Percentiles rank a stretch among this genome's conserved stretches.
phyloP scores from a whole-genome alignment of 1,140 invertebrate species.

The Plutomurus gul region DNA sequence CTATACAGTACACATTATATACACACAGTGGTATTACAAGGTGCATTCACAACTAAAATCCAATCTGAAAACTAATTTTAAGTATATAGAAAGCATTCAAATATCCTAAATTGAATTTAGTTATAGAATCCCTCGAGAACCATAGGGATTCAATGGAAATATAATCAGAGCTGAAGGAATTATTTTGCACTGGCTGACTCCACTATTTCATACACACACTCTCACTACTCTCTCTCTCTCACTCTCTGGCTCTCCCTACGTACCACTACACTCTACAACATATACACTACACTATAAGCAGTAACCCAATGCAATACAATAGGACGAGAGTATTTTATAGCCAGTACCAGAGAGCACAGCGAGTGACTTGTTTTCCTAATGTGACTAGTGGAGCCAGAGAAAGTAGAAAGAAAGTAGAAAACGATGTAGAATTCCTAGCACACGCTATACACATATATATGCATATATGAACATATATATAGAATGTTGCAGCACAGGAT shows the following conservation, averaged over 20 bases:
- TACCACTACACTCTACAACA: too few species aligned
- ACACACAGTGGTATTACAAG: background rate
- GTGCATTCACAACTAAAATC: background rate
- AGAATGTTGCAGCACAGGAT: too few species aligned
- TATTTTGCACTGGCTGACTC: background rate
- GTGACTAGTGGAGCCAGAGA: too few species aligned
- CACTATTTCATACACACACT: too few species aligned
- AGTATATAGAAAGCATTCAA: conserved; percentile 26
- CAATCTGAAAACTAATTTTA: conserved; percentile 23
- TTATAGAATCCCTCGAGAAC: conserved; percentile 10
- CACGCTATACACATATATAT: background rate
- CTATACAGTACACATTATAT: too few species aligned
- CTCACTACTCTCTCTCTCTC: background rate
- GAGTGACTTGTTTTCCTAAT: background rate
- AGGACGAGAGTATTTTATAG: too few species aligned
- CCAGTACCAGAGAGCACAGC: background rate
- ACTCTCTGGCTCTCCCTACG: too few species aligned
- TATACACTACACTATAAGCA: too few species aligned
- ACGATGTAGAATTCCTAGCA: background rate
- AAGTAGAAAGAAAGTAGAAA: too few species aligned
- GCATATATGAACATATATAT: too few species aligned
- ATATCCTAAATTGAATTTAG: conserved; percentile 30
- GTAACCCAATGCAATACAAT: too few species aligned
- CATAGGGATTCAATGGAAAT: conserved; percentile 16
- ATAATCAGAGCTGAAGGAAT: conserved; percentile 2